Evolutionary conservation across 2,888 invertebrate species (phyloP).

Genomic region (Escarpia spicata): DNA sequence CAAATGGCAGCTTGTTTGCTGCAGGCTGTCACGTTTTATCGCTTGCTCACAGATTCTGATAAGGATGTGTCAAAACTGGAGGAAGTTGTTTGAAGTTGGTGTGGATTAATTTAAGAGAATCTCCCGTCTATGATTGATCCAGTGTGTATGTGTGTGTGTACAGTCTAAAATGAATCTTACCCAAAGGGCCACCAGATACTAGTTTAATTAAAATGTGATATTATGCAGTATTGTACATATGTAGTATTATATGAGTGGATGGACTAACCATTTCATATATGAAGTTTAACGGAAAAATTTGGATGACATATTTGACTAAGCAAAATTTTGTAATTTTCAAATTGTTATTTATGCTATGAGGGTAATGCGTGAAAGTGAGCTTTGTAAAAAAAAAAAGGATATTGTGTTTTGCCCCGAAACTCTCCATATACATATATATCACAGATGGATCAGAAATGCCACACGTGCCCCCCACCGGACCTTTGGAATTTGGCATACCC

Average conservation of each 20-base stretch:
- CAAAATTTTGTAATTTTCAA: too few species aligned
- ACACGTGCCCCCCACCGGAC: too few species aligned
- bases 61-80: not conserved
- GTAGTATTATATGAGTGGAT: not conserved
- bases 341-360: too few species aligned
- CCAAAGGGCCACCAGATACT: not conserved
- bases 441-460: too few species aligned
- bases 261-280: not conserved
- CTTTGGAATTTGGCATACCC: too few species aligned
- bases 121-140: not conserved
- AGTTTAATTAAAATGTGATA: not conserved
- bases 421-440: too few species aligned
- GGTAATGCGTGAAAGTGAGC: too few species aligned
- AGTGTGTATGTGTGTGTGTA: not conserved
- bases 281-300: too few species aligned
- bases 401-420: too few species aligned
- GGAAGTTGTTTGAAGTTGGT: not conserved
- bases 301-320: too few species aligned
- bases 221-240: not conserved
- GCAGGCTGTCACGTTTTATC: slow-evolving; percentile 24
- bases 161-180: not conserved
- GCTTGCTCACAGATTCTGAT: not conserved
- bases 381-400: too few species aligned
- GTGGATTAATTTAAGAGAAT: not conserved
- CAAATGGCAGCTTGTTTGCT: not conserved